Percentiles rank a stretch among this genome's conserved stretches.
Conservation (phyloP, 2,888 invertebrate genomes). For the Ophion slaviceki region DNA sequence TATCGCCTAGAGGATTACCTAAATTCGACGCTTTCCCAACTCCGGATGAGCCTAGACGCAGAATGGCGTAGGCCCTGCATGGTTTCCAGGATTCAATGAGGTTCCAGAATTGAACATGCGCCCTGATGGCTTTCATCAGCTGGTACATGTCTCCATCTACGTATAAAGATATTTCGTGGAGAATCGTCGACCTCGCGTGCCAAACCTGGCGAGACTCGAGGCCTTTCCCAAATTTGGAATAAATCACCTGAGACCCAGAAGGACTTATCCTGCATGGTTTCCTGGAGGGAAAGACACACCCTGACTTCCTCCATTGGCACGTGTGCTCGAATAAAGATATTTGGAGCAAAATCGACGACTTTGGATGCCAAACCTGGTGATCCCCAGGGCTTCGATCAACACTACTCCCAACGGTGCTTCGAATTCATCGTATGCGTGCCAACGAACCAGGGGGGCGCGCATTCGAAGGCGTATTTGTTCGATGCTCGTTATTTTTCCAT, state of each 20-base stretch:
- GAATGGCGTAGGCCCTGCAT: background rate
- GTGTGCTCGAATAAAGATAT: slow-evolving; percentile 3
- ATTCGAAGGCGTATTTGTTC: slow-evolving; percentile 15
- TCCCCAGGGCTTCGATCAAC: background rate
- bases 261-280: background rate
- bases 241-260: background rate
- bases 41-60: background rate
- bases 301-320: too few relatives aligned
- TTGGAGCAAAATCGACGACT: slow-evolving; percentile 50
- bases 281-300: too few relatives aligned
- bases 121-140: background rate
- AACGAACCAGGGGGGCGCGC: slow-evolving; percentile 7
- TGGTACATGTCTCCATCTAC: background rate
- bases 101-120: background rate
- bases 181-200: slow-evolving; percentile 58
- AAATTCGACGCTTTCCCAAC: slow-evolving; percentile 61
- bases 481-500: slow-evolving; percentile 38
- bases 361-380: slow-evolving; percentile 58
- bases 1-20: slow-evolving; percentile 75
- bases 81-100: background rate
- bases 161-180: background rate
- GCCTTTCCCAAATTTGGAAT: background rate
- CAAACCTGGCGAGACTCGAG: slow-evolving; percentile 45
- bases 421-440: slow-evolving; percentile 42
- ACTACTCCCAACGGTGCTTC: slow-evolving; percentile 18